Conservation (phyloP, 2,888 invertebrate species). For the Pollenia labialis region DNA sequence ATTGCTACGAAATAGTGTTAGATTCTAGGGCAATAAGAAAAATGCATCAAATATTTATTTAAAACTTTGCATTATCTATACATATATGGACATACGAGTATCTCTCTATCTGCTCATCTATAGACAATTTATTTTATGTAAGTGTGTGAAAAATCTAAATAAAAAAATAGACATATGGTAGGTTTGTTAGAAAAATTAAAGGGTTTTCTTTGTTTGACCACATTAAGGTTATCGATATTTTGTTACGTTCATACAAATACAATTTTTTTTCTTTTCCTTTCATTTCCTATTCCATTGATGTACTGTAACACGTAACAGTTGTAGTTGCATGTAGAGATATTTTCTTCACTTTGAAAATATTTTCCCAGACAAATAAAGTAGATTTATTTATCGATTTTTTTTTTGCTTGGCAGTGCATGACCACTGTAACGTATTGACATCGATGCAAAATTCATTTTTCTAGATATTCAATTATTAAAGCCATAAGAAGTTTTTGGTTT, state of each 20-base stretch:
- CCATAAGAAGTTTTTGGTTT: neutral
- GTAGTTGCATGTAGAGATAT: conserved; percentile 2
- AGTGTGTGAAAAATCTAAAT: neutral
- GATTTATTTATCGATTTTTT: conserved; percentile 26
- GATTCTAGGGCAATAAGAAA: conserved; percentile 19
- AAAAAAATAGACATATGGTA: conserved; percentile 50
- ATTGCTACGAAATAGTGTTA: conserved; percentile 24
- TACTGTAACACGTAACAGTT: neutral
- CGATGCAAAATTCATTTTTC: neutral
- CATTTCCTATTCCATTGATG: neutral
- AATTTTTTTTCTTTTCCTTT: neutral
- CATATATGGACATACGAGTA: neutral
- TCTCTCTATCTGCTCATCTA: neutral
- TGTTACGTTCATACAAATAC: neutral
- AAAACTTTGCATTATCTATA: conserved; percentile 38
- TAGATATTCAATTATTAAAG: conserved; percentile 22
- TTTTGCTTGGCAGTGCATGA: neutral
- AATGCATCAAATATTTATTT: conserved; percentile 67
- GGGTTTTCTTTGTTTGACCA: conserved; percentile 50
- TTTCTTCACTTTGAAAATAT: neutral
- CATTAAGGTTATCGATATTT: conserved; percentile 66
- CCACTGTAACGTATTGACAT: conserved; percentile 13
- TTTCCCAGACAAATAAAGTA: conserved; percentile 18
- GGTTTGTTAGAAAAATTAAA: conserved; percentile 24
- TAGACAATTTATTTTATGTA: neutral